These are phyloP conservation scores for Microcebus ravelobensis DNA, from an alignment of 2,113 vertebrate species.

Conservation along the genomic window DNA sequence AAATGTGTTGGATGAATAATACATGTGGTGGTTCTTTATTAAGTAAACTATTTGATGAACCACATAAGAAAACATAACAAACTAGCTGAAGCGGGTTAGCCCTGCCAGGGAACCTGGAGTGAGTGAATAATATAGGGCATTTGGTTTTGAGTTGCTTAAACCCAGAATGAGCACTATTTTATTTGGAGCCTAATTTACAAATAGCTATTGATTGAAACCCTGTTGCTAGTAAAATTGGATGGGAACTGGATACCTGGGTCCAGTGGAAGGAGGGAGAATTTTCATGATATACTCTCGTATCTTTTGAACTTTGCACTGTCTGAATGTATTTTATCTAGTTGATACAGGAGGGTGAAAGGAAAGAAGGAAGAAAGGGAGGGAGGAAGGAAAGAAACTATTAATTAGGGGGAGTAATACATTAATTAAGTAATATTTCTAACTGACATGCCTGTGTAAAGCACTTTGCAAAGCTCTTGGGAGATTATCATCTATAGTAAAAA, in stretches of 20 bases:
- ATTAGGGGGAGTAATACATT: background rate
- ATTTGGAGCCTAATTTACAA: conserved; percentile 14
- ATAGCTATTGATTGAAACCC: background rate
- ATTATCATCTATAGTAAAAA: background rate
- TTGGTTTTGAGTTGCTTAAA: conserved; percentile 31
- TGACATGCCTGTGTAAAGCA: background rate
- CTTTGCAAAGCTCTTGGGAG: background rate
- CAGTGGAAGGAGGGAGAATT: background rate
- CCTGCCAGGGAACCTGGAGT: background rate
- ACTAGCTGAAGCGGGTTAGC: background rate
- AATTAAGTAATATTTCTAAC: conserved; percentile 13
- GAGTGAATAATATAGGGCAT: background rate
- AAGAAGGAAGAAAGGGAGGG: background rate
- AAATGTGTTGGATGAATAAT: background rate
- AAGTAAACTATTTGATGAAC: background rate
- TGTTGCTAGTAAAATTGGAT: background rate
- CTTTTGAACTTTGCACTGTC: conserved; percentile 21
- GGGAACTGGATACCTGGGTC: background rate
- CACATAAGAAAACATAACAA: background rate
- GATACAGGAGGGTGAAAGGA: background rate
- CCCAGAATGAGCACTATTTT: background rate
- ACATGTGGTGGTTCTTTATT: background rate
- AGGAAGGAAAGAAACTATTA: background rate
- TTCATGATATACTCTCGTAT: background rate
- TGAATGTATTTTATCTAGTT: background rate